phyloP scores from a whole-genome alignment of 30 jellyfish, hydroid and myxozoan genomes.

The Turritopsis dohrnii region DNA sequence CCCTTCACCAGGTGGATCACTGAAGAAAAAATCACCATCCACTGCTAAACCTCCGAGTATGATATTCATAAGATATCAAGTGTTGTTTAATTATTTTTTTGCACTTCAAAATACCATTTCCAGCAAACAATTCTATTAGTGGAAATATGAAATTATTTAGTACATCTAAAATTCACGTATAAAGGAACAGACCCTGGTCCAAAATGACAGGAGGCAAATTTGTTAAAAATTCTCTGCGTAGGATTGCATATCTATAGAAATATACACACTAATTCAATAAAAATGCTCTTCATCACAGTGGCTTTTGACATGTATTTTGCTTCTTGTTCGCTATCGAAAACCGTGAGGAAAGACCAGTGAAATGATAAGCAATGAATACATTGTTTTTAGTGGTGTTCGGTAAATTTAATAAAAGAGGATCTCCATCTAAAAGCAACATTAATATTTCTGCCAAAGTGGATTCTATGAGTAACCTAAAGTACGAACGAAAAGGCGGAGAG shows the following conservation, averaged over 20 bases:
- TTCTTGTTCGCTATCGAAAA: no score
- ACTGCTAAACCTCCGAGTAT: conserved; percentile 7
- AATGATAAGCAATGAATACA: neutral
- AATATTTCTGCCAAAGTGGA: conserved; percentile 76
- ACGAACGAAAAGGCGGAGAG: conserved; percentile 95
- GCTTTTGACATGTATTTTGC: no score
- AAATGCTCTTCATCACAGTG: no score
- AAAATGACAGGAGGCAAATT: no score
- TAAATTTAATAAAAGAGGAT: conserved; percentile 27
- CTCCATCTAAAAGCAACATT: conserved; percentile 17
- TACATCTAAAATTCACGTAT: neutral
- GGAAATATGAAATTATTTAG: neutral
- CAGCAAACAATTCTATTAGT: neutral
- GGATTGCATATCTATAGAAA: no score
- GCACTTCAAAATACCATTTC: neutral
- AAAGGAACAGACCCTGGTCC: no score
- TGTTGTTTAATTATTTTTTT: neutral
- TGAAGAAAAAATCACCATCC: conserved; percentile 34
- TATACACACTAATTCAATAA: no score
- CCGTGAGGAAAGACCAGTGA: no score
- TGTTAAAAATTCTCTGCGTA: no score
- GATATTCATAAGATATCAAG: neutral
- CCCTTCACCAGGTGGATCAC: conserved; percentile 35
- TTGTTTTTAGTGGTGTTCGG: conserved; percentile 61
- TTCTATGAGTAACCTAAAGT: conserved; percentile 66